phyloP scores from a whole-genome alignment of 2,797 vertebrate genomes.

The Chiroxiphia lanceolata region DNA sequence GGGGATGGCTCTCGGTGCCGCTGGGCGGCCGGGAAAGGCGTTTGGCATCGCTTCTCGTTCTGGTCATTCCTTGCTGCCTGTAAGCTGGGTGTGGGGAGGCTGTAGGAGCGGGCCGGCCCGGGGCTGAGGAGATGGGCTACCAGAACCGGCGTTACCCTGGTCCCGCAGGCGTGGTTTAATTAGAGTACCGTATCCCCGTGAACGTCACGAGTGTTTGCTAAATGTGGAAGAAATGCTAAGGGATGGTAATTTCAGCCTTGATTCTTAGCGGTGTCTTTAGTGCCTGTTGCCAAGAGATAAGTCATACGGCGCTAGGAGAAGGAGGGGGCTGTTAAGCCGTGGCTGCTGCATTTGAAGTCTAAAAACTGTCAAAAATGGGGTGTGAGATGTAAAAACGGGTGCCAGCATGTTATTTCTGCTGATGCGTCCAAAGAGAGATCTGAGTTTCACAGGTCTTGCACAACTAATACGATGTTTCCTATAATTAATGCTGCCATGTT shows the following conservation, averaged over 20 bases:
- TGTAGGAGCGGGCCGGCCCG: background rate
- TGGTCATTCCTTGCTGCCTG: background rate
- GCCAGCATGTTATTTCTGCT: background rate
- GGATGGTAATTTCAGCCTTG: background rate
- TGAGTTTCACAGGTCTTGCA: background rate
- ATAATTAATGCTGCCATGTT: background rate
- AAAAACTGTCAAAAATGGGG: background rate
- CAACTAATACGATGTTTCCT: background rate
- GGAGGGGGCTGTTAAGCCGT: background rate
- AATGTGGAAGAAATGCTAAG: background rate
- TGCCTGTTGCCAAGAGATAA: fast-evolving
- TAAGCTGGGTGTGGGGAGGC: fast-evolving
- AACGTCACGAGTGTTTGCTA: background rate
- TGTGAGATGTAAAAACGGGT: background rate
- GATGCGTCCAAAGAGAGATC: background rate
- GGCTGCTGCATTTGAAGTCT: background rate
- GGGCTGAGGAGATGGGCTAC: background rate
- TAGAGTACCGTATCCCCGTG: background rate
- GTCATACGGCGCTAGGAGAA: background rate
- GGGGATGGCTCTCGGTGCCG: background rate
- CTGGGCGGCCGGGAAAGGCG: background rate
- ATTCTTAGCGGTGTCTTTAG: background rate
- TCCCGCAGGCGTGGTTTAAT: fast-evolving
- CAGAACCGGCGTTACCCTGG: fast-evolving
- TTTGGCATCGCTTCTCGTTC: no score